phyloP scores from a whole-genome alignment of 1,140 invertebrate genomes.

The Listronotus oregonensis region DNA sequence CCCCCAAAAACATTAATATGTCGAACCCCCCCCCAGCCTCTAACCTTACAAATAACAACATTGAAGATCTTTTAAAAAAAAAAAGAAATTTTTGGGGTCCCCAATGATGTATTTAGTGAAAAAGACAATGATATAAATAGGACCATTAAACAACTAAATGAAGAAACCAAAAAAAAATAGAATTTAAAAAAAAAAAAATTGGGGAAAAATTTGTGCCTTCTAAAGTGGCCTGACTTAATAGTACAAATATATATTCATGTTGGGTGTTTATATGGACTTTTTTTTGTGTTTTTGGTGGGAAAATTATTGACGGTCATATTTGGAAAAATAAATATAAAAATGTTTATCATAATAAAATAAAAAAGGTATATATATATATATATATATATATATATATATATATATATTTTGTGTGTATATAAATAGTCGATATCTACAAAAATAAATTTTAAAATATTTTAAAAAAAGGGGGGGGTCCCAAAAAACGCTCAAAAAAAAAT shows the following conservation, averaged over 20 bases:
- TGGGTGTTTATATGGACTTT: slow-evolving; percentile 72
- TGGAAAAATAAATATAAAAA: slow-evolving; percentile 65
- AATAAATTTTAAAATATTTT: no score
- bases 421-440: no score
- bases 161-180: slow-evolving; percentile 30
- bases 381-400: no score
- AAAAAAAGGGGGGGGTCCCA: no score
- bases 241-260: slow-evolving; percentile 71
- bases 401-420: no score
- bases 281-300: slow-evolving; percentile 67
- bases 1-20: not conserved
- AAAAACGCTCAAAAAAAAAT: no score
- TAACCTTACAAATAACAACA: not conserved
- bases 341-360: no score
- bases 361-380: no score
- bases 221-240: slow-evolving; percentile 69
- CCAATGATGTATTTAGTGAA: slow-evolving; percentile 23
- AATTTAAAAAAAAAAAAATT: slow-evolving; percentile 23
- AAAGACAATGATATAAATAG: slow-evolving; percentile 31
- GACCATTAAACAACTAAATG: slow-evolving; percentile 19
- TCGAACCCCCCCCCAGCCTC: no score
- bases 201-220: slow-evolving; percentile 64
- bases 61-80: not conserved
- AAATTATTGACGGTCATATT: slow-evolving; percentile 70
- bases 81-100: not conserved